These are phyloP conservation scores for Orchesella flavescens DNA, from an alignment of 2,888 invertebrate genomes.

Conservation along the genomic window DNA sequence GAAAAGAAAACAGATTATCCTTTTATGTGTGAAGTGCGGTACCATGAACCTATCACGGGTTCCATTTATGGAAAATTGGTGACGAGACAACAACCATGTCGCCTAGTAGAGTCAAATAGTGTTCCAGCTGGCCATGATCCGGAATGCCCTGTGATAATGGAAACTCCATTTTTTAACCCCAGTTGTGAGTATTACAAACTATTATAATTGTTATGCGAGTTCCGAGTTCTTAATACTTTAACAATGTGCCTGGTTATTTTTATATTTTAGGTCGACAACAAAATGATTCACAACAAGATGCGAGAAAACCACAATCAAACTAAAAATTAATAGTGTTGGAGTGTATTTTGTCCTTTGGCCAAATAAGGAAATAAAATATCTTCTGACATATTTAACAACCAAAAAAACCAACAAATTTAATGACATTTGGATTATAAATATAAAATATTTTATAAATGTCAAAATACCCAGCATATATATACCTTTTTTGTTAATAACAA, in stretches of 20 bases:
- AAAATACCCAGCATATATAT: no score
- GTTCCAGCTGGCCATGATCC: constrained; percentile 23
- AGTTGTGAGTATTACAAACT: constrained; percentile 30
- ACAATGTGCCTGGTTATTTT: background rate
- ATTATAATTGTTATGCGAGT: background rate
- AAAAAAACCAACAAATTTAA: no score
- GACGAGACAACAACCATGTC: constrained; percentile 44
- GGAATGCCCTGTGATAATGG: constrained; percentile 50
- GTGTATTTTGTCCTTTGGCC: no score
- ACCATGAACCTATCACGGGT: constrained; percentile 50
- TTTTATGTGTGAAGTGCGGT: constrained; percentile 41
- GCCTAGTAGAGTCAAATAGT: constrained; percentile 17
- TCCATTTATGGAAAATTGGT: constrained; percentile 42
- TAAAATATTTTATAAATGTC: no score
- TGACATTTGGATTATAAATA: no score
- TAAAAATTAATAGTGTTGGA: background rate
- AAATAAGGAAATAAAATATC: no score
- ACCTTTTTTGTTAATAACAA: no score
- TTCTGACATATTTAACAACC: no score
- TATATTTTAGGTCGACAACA: constrained; percentile 13
- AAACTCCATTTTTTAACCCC: constrained; percentile 45
- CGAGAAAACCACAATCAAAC: background rate
- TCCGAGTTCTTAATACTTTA: no score
- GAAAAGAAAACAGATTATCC: constrained; percentile 23
- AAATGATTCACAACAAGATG: background rate